Conservation (phyloP, 1,140 invertebrate genomes). For the Amphibalanus amphitrite region DNA sequence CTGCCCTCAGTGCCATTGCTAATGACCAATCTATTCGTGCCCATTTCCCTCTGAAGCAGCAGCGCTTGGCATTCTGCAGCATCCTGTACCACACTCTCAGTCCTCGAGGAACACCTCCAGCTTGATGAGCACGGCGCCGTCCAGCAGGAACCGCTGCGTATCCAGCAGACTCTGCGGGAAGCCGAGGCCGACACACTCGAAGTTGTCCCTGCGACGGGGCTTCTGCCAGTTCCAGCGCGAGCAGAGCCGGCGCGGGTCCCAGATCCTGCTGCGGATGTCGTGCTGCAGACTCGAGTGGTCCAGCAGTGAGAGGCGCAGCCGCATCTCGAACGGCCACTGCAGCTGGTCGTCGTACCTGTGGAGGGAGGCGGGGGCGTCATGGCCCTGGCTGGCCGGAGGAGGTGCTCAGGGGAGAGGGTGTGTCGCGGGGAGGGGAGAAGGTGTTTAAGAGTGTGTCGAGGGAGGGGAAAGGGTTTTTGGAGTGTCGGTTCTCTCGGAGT, state of each 20-base stretch:
- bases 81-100: too few species aligned
- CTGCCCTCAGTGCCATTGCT: too few species aligned
- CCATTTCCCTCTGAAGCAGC: too few species aligned
- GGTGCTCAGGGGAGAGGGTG: too few species aligned
- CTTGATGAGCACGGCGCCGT: constrained; percentile 27
- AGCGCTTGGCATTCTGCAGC: too few species aligned
- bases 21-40: too few species aligned
- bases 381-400: too few species aligned
- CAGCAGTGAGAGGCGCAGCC: constrained; percentile 26
- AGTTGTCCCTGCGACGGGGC: constrained; percentile 27
- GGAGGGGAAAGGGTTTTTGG: too few species aligned
- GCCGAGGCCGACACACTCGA: constrained; percentile 31
- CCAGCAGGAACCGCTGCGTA: constrained; percentile 24
- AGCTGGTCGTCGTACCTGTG: constrained; percentile 20
- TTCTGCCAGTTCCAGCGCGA: constrained; percentile 29
- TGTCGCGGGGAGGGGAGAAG: too few species aligned
- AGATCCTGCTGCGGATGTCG: constrained; percentile 29
- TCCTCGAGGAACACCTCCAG: constrained; percentile 28
- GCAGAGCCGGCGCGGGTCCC: constrained; percentile 31
- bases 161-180: constrained; percentile 26
- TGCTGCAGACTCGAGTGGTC: constrained; percentile 25
- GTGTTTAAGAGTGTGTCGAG: too few species aligned
- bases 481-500: too few species aligned
- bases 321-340: constrained; percentile 31
- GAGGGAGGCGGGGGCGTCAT: too few species aligned